Conservation (phyloP, 2,797 vertebrate species). For the Spinus pinus region DNA sequence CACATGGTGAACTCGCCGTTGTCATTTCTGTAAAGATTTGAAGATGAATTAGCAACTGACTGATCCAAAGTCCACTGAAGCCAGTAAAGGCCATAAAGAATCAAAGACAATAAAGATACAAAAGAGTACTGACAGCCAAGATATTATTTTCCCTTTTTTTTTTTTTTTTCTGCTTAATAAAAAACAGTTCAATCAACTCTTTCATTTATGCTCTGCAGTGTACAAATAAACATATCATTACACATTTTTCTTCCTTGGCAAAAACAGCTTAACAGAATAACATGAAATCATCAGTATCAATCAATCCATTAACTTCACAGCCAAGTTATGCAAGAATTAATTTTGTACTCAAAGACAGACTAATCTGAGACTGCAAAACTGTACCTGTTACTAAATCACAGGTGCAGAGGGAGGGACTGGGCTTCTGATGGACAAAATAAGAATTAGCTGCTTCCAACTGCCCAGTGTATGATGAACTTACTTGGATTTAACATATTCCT, state of each 20-base stretch:
- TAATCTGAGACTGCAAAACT: neutral
- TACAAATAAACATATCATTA: neutral
- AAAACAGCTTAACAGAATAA: neutral
- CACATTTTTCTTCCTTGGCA: neutral
- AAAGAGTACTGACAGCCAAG: neutral
- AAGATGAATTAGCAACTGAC: conserved; percentile 13
- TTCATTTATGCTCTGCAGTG: neutral
- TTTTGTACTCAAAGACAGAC: neutral
- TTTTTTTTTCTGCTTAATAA: neutral
- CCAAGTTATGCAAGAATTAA: neutral
- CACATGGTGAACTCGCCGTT: neutral
- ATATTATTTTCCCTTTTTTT: neutral
- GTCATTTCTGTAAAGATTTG: neutral
- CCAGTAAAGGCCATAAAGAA: neutral
- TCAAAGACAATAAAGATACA: neutral
- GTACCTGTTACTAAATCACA: neutral
- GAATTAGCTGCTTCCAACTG: neutral
- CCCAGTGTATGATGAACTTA: neutral
- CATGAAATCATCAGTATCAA: neutral
- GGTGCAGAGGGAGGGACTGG: neutral
- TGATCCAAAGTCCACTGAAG: conserved; percentile 1
- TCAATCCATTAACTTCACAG: neutral
- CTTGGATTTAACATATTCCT: neutral
- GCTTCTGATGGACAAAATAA: neutral
- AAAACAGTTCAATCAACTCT: neutral